Evolutionary conservation across 2,888 invertebrate genomes (phyloP), one percentile per base, ranked within the genome.

Genomic region (Dolomedes plantarius): DNA sequence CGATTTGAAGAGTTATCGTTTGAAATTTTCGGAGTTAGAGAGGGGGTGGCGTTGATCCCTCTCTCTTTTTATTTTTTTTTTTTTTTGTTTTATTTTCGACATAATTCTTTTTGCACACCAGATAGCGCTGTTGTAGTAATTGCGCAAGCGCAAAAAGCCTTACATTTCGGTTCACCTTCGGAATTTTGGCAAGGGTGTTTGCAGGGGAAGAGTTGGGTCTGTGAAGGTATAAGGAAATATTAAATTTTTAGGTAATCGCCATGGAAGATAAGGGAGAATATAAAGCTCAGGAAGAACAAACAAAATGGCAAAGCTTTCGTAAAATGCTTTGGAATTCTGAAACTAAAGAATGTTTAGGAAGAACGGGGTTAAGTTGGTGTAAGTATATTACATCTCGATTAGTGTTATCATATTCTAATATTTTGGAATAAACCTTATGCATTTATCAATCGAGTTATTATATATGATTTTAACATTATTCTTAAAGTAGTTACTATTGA

Each of bases 341-440:
- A 92, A 97, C 97, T 88, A 95, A 95, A 91, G 96, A 97, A 93
- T 95, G 97, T 92, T 93, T 98, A 90, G 98, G 98, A 90, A 94
- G 98, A 90, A 97, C 97, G 88, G 97, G 96, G 90, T 93, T 95
- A 91, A 97, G 97, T 93, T 98, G 98, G 98, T 96, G 97, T 97
- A 92, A 96, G 97, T 95, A 62, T 56, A 36, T 36, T 36, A 9
- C 9, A 36, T 36, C 36, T 36, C n/a, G 36, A 7, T 9, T 36
- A 36, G 9, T 36, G 9, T 5, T 36, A 36, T 6, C 36, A n/a
- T n/a, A n/a, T n/a, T n/a, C n/a, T n/a, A n/a, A n/a, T 36, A 36
- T 36, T 36, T 9, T 5, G n/a, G 5, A 7, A 36, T 7, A 36
- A 7, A 36, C 36, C 9, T 36, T 36, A 36, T 36, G 36, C 36